Evolutionary conservation across 2,113 vertebrate species (phyloP).

Genomic region (Tricholaema leucomelas): DNA sequence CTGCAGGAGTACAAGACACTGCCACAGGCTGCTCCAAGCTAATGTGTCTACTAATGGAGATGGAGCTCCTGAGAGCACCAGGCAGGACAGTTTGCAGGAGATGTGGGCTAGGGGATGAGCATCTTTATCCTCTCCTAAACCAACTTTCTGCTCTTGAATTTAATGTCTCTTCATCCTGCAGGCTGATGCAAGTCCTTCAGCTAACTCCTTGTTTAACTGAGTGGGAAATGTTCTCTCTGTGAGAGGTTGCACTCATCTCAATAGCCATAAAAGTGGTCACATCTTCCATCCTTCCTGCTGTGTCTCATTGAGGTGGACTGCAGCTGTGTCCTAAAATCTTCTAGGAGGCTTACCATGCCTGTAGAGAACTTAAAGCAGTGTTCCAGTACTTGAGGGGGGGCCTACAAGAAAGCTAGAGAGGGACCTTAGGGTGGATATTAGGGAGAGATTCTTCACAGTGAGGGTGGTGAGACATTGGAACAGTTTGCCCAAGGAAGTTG

Average conservation of each 20-base stretch:
- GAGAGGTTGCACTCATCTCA: neutral
- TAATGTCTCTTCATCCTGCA: neutral
- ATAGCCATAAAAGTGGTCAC: neutral
- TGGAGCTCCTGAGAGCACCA: neutral
- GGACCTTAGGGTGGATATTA: too few species aligned
- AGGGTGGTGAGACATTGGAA: too few species aligned
- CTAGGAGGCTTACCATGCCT: neutral
- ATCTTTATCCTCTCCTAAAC: neutral
- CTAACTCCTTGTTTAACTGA: neutral
- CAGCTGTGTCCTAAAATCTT: neutral
- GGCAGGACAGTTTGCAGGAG: neutral
- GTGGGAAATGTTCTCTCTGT: neutral
- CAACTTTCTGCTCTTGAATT: neutral
- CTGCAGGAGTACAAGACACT: accelerated
- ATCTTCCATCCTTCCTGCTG: neutral
- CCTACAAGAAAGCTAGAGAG: too few species aligned
- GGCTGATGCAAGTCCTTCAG: neutral
- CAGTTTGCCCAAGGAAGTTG: too few species aligned
- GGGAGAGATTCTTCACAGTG: too few species aligned
- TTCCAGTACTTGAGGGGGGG: too few species aligned
- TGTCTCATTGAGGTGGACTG: neutral
- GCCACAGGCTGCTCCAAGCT: neutral
- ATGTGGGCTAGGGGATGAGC: too few species aligned
- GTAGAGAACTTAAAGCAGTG: neutral
- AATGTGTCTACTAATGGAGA: neutral